Conservation (phyloP, 2,113 vertebrate genomes). For the Uria aalge region DNA sequence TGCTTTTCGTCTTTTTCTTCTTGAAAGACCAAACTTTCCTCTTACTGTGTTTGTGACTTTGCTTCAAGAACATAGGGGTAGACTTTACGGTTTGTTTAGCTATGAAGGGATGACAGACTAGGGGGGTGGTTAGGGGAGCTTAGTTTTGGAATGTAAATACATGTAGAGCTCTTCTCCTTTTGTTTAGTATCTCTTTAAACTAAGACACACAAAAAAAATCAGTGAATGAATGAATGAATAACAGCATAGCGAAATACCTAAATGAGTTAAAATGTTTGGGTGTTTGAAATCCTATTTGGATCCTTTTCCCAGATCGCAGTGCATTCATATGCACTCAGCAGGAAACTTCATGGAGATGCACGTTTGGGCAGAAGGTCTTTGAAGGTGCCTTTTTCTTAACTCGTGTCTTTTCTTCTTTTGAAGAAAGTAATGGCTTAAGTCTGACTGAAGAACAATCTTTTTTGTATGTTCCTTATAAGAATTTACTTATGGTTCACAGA, state of each 20-base stretch:
- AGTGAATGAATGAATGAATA: constrained; percentile 85
- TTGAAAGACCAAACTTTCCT: constrained; percentile 40
- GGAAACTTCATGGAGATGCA: constrained; percentile 83
- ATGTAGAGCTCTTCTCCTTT: constrained; percentile 79
- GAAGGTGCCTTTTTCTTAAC: constrained; percentile 83
- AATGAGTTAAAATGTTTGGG: constrained; percentile 84
- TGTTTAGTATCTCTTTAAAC: constrained; percentile 85
- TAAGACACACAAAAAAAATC: constrained; percentile 81
- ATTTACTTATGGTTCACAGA: constrained; percentile 85
- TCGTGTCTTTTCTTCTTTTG: constrained; percentile 87
- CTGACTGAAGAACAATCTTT: constrained; percentile 83
- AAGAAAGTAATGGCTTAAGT: constrained; percentile 87
- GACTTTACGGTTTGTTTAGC: constrained; percentile 82
- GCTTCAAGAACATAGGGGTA: constrained; percentile 62
- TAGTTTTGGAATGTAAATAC: constrained; percentile 86
- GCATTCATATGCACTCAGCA: constrained; percentile 84
- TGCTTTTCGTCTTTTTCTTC: background rate
- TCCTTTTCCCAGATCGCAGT: constrained; percentile 81
- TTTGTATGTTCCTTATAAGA: constrained; percentile 82
- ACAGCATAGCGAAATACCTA: constrained; percentile 83
- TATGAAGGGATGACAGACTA: constrained; percentile 77
- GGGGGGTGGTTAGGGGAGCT: constrained; percentile 77
- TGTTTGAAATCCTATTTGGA: constrained; percentile 87
- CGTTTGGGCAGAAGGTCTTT: constrained; percentile 83
- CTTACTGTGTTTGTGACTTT: constrained; percentile 66